A percentile compares a stretch with the other conserved stretches of the same genome.
Evolutionary conservation across 2,797 vertebrate genomes (phyloP).

Genomic region (Tenualosa thibaudeaui): DNA sequence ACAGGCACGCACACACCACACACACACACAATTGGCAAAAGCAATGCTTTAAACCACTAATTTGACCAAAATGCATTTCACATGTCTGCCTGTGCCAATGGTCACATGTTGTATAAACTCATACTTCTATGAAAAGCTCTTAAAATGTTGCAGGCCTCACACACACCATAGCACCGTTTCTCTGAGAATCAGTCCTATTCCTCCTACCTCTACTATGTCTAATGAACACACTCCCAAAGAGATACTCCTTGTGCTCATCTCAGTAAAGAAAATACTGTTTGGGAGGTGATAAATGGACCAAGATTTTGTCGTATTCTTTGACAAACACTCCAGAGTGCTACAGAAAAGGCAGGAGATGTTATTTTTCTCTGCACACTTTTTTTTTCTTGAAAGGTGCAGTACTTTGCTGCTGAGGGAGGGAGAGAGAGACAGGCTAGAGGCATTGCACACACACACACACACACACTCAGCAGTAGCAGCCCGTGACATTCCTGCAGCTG

Average conservation of each 20-base stretch:
- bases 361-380: slow-evolving; percentile 60
- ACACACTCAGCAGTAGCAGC: slow-evolving; percentile 60
- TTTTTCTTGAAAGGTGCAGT: slow-evolving; percentile 75
- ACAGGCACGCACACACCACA: slow-evolving; percentile 15
- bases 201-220: background rate
- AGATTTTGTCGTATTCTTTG: background rate
- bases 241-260: background rate
- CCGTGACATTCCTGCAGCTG: slow-evolving; percentile 83
- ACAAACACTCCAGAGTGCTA: slow-evolving; percentile 49
- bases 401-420: slow-evolving; percentile 59
- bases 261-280: background rate
- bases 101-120: background rate
- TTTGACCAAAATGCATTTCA: slow-evolving; percentile 13
- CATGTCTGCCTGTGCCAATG: background rate
- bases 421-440: slow-evolving; percentile 55
- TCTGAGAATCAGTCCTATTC: background rate
- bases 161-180: background rate
- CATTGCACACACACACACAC: slow-evolving; percentile 44
- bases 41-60: slow-evolving; percentile 15
- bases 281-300: background rate
- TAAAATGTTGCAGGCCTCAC: background rate
- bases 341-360: slow-evolving; percentile 64
- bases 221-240: background rate
- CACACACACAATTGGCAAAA: background rate
- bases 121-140: background rate